A percentile compares a stretch with the other conserved stretches of the same genome.
phyloP scores from a whole-genome alignment of 2,113 vertebrate genomes.

The Alligator sinensis region DNA sequence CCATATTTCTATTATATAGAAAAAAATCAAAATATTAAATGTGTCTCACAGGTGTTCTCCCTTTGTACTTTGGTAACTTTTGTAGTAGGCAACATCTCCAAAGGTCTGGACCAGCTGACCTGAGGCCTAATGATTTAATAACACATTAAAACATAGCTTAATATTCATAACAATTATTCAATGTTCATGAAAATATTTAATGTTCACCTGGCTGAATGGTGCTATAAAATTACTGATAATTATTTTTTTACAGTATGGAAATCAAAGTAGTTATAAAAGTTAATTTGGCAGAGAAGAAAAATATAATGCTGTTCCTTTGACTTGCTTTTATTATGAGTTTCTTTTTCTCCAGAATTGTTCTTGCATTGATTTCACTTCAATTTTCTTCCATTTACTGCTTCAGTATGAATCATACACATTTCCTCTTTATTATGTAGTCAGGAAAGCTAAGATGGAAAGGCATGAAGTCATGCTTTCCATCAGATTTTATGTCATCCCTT shows the following conservation, averaged over 20 bases:
- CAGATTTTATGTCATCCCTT: neutral
- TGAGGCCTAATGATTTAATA: too few species aligned
- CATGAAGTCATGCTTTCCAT: neutral
- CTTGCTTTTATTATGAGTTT: neutral
- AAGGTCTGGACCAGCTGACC: too few species aligned
- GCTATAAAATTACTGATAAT: constrained; percentile 21
- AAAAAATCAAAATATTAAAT: neutral
- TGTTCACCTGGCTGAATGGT: neutral
- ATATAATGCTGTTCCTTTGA: neutral
- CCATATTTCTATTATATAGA: neutral
- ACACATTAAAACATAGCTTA: too few species aligned
- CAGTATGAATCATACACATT: neutral
- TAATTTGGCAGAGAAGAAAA: neutral
- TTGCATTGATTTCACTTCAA: neutral
- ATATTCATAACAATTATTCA: too few species aligned
- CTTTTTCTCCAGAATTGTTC: neutral
- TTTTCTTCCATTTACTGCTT: neutral
- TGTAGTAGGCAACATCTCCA: neutral
- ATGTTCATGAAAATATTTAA: neutral
- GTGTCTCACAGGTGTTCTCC: neutral
- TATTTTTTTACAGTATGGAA: neutral
- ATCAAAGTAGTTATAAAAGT: neutral
- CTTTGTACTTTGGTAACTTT: neutral
- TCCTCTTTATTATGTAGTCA: neutral
- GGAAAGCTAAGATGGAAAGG: neutral